These are phyloP conservation scores for Drosophila asahinai DNA, from an alignment of 1,140 invertebrate species.

Conservation along the genomic window DNA sequence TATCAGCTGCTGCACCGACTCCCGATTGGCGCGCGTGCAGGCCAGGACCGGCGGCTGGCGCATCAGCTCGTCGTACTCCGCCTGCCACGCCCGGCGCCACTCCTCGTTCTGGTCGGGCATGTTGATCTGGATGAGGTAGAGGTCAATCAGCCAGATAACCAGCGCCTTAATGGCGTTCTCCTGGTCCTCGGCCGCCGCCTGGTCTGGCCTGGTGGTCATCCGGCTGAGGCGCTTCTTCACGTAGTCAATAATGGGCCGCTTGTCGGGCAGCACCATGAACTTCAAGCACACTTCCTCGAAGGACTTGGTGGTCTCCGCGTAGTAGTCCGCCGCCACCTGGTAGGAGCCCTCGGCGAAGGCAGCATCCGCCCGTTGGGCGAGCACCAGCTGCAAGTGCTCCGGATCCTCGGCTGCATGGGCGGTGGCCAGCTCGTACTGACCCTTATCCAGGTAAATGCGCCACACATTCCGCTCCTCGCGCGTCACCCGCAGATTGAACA, in stretches of 20 bases:
- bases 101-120: conserved; percentile 87
- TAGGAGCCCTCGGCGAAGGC: conserved; percentile 93
- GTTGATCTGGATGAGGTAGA: conserved; percentile 94
- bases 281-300: conserved; percentile 98
- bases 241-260: conserved; percentile 94
- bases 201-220: conserved; percentile 86
- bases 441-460: conserved; percentile 94
- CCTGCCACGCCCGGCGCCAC: conserved; percentile 79
- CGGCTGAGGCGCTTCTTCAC: conserved; percentile 89
- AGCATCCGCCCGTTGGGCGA: conserved; percentile 95
- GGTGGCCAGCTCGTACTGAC: conserved; percentile 95
- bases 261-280: conserved; percentile 93
- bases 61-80: conserved; percentile 91
- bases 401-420: conserved; percentile 92
- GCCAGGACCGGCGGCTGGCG: conserved; percentile 88
- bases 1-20: conserved; percentile 94
- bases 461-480: conserved; percentile 95
- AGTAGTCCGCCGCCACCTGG: conserved; percentile 93
- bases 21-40: conserved; percentile 91
- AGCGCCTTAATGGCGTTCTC: conserved; percentile 91
- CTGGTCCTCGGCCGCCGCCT: conserved; percentile 87
- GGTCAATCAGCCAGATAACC: conserved; percentile 96
- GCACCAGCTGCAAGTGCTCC: conserved; percentile 92
- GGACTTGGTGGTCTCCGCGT: conserved; percentile 94
- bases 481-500: conserved; percentile 94